Conservation (phyloP, 2,888 invertebrate species). For the Allacma fusca region DNA sequence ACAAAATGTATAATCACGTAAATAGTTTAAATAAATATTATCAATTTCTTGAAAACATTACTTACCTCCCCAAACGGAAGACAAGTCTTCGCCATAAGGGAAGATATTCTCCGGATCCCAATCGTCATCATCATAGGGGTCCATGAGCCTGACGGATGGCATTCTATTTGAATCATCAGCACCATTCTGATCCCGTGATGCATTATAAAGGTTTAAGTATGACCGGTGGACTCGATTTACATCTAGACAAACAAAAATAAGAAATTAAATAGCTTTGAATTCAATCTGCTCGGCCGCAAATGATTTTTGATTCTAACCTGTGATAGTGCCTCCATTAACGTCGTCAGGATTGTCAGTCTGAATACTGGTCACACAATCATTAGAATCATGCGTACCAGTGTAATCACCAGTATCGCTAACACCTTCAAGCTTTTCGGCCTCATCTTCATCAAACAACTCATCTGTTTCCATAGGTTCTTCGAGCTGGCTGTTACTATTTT, state of each 20-base stretch:
- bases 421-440: slow-evolving; percentile 40
- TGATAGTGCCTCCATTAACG: not conserved
- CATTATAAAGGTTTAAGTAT: slow-evolving; percentile 59
- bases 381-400: not conserved
- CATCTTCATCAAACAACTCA: slow-evolving; percentile 55
- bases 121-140: slow-evolving; percentile 56
- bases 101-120: slow-evolving; percentile 43
- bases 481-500: not conserved
- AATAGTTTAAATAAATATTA: too few species aligned
- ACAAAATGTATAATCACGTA: slow-evolving; percentile 34
- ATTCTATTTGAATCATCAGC: slow-evolving; percentile 26
- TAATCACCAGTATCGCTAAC: slow-evolving; percentile 7
- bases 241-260: slow-evolving; percentile 30
- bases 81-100: slow-evolving; percentile 39
- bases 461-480: slow-evolving; percentile 47
- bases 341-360: not conserved
- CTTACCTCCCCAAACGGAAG: slow-evolving; percentile 37
- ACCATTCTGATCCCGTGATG: slow-evolving; percentile 41
- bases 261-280: not conserved
- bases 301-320: not conserved
- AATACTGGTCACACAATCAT: not conserved
- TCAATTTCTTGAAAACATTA: too few species aligned
- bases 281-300: not conserved
- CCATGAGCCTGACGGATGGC: slow-evolving; percentile 35
- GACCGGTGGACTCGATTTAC: slow-evolving; percentile 58